Evolutionary conservation across 2,888 invertebrate genomes (phyloP).

Genomic region (Dimorphilus gyrociliatus): DNA sequence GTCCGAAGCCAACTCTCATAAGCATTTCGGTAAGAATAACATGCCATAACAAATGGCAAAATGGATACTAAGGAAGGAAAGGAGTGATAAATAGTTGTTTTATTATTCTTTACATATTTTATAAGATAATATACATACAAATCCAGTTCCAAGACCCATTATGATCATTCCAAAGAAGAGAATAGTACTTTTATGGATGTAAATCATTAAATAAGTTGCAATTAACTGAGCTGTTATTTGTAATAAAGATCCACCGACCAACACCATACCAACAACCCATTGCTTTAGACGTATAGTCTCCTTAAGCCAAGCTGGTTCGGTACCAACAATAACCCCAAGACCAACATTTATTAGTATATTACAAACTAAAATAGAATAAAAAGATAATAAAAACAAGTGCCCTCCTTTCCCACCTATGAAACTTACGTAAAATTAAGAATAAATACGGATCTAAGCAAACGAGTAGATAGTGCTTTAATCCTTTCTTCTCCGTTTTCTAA

Average conservation of each 20-base stretch:
- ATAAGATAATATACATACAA: no score
- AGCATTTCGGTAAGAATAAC: slow-evolving; percentile 4
- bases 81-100: no score
- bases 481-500: no score
- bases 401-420: no score
- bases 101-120: no score
- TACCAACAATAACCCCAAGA: slow-evolving; percentile 6
- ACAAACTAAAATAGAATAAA: slow-evolving; percentile 1
- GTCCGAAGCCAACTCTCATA: slow-evolving; percentile 5
- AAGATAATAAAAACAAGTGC: no score
- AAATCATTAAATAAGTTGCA: slow-evolving; percentile 2
- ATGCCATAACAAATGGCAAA: slow-evolving; percentile 5
- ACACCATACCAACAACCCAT: slow-evolving; percentile 5
- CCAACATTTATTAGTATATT: slow-evolving; percentile 4
- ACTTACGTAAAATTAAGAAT: no score
- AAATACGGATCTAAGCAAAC: no score
- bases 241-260: slow-evolving; percentile 4
- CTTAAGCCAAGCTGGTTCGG: slow-evolving; percentile 8
- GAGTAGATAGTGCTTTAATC: no score
- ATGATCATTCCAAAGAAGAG: no score
- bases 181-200: no score
- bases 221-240: slow-evolving; percentile 4
- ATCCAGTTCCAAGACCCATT: no score
- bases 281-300: slow-evolving; percentile 5
- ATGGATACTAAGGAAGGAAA: slow-evolving; percentile 3